These are phyloP conservation scores for Stenurella melanura DNA, from an alignment of 2,888 invertebrate genomes.

Conservation along the genomic window DNA sequence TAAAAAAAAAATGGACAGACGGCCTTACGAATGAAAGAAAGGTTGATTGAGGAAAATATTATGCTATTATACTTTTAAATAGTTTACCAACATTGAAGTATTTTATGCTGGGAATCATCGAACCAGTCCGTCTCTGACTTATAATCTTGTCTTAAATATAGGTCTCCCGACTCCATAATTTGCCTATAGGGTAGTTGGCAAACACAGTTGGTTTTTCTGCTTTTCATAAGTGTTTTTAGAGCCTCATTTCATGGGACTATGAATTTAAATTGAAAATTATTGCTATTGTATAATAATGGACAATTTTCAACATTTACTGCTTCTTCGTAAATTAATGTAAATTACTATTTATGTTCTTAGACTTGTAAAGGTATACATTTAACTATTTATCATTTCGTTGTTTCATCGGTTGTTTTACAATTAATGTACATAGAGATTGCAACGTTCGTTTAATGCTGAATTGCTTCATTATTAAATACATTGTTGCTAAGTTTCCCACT, in stretches of 20 bases:
- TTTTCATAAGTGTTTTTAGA: background rate
- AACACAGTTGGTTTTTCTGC: conserved; percentile 16
- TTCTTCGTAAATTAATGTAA: conserved; percentile 27
- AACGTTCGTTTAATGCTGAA: background rate
- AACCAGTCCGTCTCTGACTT: background rate
- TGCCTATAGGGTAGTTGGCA: conserved; percentile 1
- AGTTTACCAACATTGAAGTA: background rate
- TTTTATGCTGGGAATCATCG: background rate
- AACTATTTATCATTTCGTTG: background rate
- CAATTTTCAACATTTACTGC: conserved; percentile 27
- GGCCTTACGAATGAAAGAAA: no score
- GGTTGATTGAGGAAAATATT: no score
- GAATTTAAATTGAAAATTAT: conserved; percentile 40
- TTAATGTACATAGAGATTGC: background rate
- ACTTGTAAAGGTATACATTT: conserved; percentile 6
- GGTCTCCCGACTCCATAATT: conserved; percentile 22
- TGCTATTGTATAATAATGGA: conserved; percentile 28
- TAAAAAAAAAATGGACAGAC: no score
- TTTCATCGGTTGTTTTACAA: background rate
- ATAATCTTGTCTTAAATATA: background rate
- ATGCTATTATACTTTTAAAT: background rate
- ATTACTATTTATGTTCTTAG: conserved; percentile 11
- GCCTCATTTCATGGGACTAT: conserved; percentile 1
- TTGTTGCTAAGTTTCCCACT: background rate
- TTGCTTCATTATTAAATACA: background rate